Conservation (phyloP, 64 coral and sea anemone species). For the Porites australiensis region DNA sequence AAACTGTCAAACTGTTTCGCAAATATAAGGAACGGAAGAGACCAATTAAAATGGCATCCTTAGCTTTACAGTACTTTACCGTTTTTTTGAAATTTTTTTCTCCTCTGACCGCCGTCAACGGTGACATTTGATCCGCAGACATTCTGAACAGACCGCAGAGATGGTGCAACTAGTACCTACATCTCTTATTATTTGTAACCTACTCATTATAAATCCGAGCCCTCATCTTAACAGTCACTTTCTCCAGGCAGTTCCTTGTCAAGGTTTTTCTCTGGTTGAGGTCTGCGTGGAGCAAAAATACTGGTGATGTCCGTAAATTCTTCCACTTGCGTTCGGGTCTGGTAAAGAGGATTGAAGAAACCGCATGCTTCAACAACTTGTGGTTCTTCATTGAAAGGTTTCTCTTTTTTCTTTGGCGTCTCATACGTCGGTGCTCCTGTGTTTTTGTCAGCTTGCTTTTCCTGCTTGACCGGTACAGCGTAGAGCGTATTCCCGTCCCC, state of each 20-base stretch:
- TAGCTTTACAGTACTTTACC: no score
- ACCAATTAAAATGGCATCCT: no score
- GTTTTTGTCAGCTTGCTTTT: neutral
- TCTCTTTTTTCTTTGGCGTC: neutral
- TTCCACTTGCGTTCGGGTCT: neutral
- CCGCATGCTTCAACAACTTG: neutral
- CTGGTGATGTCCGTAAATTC: slow-evolving; percentile 31
- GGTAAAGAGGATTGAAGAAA: slow-evolving; percentile 63
- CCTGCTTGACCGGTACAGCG: neutral
- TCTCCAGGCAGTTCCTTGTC: neutral
- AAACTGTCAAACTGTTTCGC: no score
- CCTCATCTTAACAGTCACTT: slow-evolving; percentile 5
- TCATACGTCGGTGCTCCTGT: neutral
- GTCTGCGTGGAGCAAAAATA: slow-evolving; percentile 1
- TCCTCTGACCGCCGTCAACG: no score
- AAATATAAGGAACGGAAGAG: no score
- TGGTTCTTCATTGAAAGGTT: neutral
- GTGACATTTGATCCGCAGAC: no score
- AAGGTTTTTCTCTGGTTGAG: neutral
- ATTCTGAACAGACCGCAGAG: no score
- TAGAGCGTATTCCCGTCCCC: neutral
- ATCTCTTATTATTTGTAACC: no score
- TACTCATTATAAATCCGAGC: neutral
- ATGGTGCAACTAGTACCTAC: no score
- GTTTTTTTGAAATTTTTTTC: no score